Evolutionary conservation across 2,888 invertebrate species (phyloP).

Genomic region (Scaptomyza polygonia): DNA sequence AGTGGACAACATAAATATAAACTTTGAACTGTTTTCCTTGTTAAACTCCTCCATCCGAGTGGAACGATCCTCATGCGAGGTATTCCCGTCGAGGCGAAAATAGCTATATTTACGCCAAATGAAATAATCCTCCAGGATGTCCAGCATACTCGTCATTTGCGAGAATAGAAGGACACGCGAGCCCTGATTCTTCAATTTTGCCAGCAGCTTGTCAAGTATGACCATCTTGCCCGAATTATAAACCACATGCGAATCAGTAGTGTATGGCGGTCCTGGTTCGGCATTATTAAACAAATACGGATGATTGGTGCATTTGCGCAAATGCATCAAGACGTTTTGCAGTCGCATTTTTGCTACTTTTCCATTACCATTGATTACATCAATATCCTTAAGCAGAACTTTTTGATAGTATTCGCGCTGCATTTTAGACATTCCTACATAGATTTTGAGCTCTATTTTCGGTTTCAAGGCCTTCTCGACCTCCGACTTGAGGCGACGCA

Average conservation of each 20-base stretch:
- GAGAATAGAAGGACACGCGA: conserved; percentile 97
- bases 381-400: conserved; percentile 99
- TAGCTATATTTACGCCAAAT: conserved; percentile 94
- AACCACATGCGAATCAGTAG: conserved; percentile 97
- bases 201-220: conserved; percentile 96
- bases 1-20: conserved; percentile 99
- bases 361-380: conserved; percentile 98
- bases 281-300: conserved; percentile 99
- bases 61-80: conserved; percentile 98
- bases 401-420: conserved; percentile 99
- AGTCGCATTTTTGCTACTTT: conserved; percentile 98
- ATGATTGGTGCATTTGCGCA: conserved; percentile 99
- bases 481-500: conserved; percentile 97
- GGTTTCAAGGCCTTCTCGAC: conserved; percentile 98
- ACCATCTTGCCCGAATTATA: conserved; percentile 98
- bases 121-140: conserved; percentile 98
- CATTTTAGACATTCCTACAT: conserved; percentile 98
- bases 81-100: conserved; percentile 97
- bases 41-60: conserved; percentile 98
- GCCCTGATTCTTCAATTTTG: conserved; percentile 94
- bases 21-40: conserved; percentile 94
- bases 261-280: conserved; percentile 99
- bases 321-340: conserved; percentile 99
- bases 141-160: conserved; percentile 98
- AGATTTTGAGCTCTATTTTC: conserved; percentile 98